These are phyloP conservation scores for Trichonephila clavata DNA, from an alignment of 1,140 invertebrate species.

Conservation along the genomic window DNA sequence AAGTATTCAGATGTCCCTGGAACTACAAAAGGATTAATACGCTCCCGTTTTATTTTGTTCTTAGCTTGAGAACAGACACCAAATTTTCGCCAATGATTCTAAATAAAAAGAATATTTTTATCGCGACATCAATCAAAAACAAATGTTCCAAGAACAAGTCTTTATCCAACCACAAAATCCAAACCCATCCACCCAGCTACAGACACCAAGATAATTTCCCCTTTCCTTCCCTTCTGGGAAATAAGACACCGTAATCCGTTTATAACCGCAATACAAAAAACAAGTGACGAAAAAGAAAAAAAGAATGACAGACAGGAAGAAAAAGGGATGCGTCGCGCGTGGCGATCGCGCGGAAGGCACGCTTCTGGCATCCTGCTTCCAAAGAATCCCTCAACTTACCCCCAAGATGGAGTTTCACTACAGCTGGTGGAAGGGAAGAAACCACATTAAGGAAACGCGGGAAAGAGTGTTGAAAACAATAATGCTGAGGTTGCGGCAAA, in stretches of 20 bases:
- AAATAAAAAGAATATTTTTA: no score
- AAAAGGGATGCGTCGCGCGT: neutral
- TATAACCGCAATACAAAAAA: conserved; percentile 16
- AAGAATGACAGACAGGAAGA: neutral
- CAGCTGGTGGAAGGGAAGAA: conserved; percentile 11
- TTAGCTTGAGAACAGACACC: no score
- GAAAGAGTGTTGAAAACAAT: neutral
- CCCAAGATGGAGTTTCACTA: conserved; percentile 14
- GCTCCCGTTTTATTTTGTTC: no score
- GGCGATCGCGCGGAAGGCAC: conserved; percentile 14
- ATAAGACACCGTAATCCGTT: conserved; percentile 12
- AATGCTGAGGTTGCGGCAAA: neutral
- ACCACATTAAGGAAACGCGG: conserved; percentile 20
- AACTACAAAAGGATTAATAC: no score
- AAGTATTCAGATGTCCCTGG: no score
- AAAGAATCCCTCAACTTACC: neutral
- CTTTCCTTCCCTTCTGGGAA: neutral
- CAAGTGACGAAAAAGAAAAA: neutral
- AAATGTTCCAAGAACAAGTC: no score
- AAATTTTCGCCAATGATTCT: no score
- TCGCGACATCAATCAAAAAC: no score
- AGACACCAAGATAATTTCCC: neutral
- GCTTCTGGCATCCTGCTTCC: neutral
- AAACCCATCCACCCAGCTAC: neutral
- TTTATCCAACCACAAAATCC: neutral